A percentile compares a stretch with the other conserved stretches of the same genome.
Evolutionary conservation across 2,797 vertebrate genomes (phyloP).

Genomic region (Pantherophis vulpinus): DNA sequence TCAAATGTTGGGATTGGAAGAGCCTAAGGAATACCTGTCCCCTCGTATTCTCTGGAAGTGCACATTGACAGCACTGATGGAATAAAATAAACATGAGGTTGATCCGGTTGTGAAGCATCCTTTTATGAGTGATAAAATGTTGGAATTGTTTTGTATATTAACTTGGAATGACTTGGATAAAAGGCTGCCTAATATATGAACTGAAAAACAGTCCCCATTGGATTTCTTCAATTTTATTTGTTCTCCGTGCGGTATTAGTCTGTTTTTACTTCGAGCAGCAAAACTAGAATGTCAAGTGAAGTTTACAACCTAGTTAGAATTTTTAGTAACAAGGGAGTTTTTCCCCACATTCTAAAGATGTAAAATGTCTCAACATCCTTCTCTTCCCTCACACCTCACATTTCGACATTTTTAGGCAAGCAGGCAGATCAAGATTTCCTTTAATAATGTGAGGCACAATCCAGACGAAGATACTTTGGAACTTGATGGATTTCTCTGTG

Average conservation of each 20-base stretch:
- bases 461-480: background rate
- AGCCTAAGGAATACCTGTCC: background rate
- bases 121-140: background rate
- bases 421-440: background rate
- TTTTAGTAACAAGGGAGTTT: background rate
- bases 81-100: background rate
- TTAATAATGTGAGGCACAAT: background rate
- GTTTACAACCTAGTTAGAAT: background rate
- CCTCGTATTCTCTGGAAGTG: background rate
- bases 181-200: background rate
- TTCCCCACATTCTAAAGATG: background rate
- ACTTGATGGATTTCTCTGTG: background rate
- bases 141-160: background rate
- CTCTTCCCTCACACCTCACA: background rate
- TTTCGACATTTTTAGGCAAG: background rate
- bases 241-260: background rate
- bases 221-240: background rate
- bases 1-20: background rate
- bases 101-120: background rate
- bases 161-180: background rate
- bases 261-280: background rate
- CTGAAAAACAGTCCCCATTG: conserved; percentile 1
- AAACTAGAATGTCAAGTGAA: background rate
- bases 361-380: background rate
- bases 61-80: background rate